These are phyloP conservation scores for Zosterops lateralis DNA, from an alignment of 2,113 vertebrate species.

Conservation along the genomic window DNA sequence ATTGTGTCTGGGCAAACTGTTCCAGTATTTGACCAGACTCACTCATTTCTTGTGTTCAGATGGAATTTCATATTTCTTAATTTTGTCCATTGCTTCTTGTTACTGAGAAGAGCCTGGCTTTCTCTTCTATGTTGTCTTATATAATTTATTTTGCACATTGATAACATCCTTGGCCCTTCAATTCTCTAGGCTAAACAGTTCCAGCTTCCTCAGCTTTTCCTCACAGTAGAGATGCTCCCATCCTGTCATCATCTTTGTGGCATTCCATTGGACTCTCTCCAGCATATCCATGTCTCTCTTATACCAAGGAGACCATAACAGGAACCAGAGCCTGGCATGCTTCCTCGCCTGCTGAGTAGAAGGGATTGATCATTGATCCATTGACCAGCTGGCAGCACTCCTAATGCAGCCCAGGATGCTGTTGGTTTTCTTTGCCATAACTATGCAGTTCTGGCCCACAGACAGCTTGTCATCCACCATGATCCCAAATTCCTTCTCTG, in stretches of 20 bases:
- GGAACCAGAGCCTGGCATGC: neutral
- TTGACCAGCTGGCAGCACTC: accelerated
- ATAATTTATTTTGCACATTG: neutral
- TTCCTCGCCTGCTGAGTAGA: neutral
- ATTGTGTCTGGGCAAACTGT: neutral
- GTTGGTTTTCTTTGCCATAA: neutral
- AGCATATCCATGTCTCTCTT: neutral
- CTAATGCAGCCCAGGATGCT: neutral
- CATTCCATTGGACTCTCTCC: neutral
- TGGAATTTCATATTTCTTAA: neutral
- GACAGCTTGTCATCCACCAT: neutral
- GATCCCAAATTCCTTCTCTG: neutral
- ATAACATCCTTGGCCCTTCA: neutral
- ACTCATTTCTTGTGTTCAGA: neutral
- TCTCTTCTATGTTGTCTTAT: neutral
- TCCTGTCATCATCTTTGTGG: neutral
- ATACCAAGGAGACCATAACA: neutral
- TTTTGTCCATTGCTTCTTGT: neutral
- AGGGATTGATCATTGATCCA: neutral
- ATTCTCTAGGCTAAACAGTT: neutral
- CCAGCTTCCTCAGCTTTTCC: neutral
- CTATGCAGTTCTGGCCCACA: neutral
- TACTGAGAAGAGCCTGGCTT: neutral
- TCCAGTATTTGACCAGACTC: neutral
- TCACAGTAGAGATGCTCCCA: neutral